Evolutionary conservation across 2,888 invertebrate species (phyloP).

Genomic region (Ctena decussata): DNA sequence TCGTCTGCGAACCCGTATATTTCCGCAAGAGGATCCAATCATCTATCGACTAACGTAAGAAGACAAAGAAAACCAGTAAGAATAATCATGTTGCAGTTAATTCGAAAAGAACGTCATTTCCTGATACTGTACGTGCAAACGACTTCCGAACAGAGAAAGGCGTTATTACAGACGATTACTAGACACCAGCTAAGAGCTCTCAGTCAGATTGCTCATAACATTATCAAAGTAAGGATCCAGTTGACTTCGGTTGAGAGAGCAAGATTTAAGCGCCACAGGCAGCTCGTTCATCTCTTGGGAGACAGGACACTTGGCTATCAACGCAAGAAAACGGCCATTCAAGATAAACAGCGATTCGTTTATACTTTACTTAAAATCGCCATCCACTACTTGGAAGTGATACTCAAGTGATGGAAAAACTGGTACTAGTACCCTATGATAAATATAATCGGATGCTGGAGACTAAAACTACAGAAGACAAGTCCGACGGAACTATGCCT

Average conservation of each 20-base stretch:
- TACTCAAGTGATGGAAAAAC: constrained; percentile 35
- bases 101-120: constrained; percentile 20
- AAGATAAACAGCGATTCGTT: neutral
- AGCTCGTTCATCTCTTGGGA: neutral
- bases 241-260: neutral
- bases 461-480: neutral
- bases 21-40: constrained; percentile 22
- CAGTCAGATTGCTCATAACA: constrained; percentile 20
- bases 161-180: constrained; percentile 29
- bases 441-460: constrained; percentile 27
- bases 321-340: neutral
- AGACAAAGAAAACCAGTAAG: neutral
- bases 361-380: neutral
- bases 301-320: neutral
- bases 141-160: constrained; percentile 18
- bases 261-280: neutral
- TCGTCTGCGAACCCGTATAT: constrained; percentile 16
- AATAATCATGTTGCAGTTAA: constrained; percentile 18
- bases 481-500: no score
- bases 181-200: constrained; percentile 31
- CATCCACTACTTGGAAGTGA: neutral
- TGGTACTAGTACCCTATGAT: constrained; percentile 26
- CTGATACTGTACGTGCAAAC: constrained; percentile 16
- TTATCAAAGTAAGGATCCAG: neutral
- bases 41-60: constrained; percentile 24